Conservation (phyloP, 1,140 invertebrate species). For the Thrips palmi region DNA sequence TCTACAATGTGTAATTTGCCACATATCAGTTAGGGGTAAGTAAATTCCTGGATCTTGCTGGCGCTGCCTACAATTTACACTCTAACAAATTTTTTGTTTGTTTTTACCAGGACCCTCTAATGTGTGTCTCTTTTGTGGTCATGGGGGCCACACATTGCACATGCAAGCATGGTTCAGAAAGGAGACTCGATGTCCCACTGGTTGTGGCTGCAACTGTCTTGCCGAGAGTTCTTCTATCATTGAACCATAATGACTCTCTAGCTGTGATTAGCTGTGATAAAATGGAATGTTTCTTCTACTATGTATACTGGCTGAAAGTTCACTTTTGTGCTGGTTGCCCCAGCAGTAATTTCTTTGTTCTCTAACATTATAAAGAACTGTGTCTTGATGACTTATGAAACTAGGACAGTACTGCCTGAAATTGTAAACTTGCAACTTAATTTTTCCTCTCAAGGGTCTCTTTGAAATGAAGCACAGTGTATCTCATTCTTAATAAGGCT, state of each 20-base stretch:
- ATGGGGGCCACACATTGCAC: conserved; percentile 76
- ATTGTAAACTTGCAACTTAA: no score
- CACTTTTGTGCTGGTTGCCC: no score
- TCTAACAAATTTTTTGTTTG: conserved; percentile 8
- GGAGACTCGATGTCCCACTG: conserved; percentile 48
- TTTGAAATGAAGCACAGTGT: no score
- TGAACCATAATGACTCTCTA: conserved; percentile 9
- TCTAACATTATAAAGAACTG: no score
- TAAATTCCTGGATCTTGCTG: conserved; percentile 2
- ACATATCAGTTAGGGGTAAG: conserved; percentile 60
- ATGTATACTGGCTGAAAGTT: no score
- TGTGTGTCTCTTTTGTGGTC: conserved; percentile 70
- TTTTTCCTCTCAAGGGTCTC: no score
- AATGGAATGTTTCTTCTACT: no score
- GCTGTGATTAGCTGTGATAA: no score
- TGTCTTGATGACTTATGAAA: no score
- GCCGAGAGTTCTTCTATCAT: conserved; percentile 29
- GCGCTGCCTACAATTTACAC: conserved; percentile 6
- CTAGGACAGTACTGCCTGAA: no score
- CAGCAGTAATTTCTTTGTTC: no score
- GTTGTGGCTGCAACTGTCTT: conserved; percentile 79
- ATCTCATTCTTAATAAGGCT: no score
- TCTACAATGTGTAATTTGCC: conserved; percentile 67
- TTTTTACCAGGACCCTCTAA: conserved; percentile 39
- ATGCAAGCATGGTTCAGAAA: conserved; percentile 59